Evolutionary conservation across 2,113 vertebrate species (phyloP).

Genomic region (Tachysurus fulvidraco): DNA sequence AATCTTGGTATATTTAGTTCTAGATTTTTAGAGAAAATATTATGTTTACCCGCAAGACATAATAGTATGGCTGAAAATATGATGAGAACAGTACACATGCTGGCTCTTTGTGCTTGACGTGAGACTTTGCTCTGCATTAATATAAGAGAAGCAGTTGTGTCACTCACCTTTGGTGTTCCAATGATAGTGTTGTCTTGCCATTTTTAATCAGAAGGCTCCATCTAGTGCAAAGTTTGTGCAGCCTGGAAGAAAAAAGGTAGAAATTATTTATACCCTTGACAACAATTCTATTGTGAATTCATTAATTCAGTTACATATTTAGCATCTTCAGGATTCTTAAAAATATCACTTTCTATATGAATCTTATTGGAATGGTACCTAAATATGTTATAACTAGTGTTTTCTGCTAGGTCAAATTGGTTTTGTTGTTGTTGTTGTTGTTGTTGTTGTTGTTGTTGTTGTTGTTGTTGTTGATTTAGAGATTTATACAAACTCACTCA

Average conservation of each 20-base stretch:
- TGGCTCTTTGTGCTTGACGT: background rate
- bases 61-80: conserved; percentile 7
- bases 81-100: background rate
- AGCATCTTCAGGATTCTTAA: too few relatives aligned
- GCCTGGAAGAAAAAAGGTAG: background rate
- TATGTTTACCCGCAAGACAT: conserved; percentile 30
- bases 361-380: too few relatives aligned
- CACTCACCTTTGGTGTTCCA: background rate
- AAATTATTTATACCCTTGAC: too few relatives aligned
- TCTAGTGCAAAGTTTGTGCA: background rate
- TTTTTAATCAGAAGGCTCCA: background rate
- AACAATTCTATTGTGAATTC: too few relatives aligned
- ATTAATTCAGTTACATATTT: too few relatives aligned
- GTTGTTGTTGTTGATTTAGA: background rate
- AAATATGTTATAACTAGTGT: too few relatives aligned
- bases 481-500: too few relatives aligned
- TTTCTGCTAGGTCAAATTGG: too few relatives aligned
- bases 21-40: background rate
- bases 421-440: background rate
- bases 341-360: too few relatives aligned
- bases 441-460: too few relatives aligned
- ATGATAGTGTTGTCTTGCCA: background rate
- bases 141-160: background rate
- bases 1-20: background rate
- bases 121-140: background rate